Base-by-base conservation (phyloP, 2,888 invertebrate species). In the Caradrina kadenii region DNA sequence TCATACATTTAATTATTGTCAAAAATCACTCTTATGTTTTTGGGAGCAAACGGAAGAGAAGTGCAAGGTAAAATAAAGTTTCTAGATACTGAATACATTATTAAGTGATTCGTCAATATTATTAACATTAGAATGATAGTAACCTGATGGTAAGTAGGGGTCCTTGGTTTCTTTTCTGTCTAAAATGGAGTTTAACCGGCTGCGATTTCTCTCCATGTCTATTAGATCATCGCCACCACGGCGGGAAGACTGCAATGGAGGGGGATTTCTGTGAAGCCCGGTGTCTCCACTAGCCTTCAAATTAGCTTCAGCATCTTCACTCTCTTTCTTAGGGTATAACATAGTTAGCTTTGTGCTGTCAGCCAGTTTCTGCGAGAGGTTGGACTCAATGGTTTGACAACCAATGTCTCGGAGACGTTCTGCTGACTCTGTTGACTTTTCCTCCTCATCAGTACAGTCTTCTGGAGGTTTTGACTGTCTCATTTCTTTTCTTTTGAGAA, bases 101-200 rank as follows among this genome's bases (percentile, higher is more conserved):
- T 8, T 42, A 13, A 42, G 3, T 42, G 13, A 15, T 15, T 42
- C 13, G 3, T 42, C 42, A 42, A 42, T 42, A 15, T 11, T 15
- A 42, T 42, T 42, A 15, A 17, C 45, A 45, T 45, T 45, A 45
- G 45, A 63, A 42, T 42, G 26, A 63, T 45, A 67, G 49, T 67
- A 83, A 94, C 94, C 93, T 86, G 94, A 88, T 67, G 96, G 96
- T 72, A 96, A 86, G 80, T 95, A 94, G 55, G 96, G 95, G 75
- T 96, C 95, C 75, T 91, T 91, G 50, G 84, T 91, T 63, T 93
- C 93, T 83, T 94, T 94, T 60, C 92, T 91, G 76, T 95, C 95
- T 66, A 95, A 86, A 66, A 95, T 95, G 52, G 94, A 85, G 80
- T 94, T 95, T 54, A 95, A 84, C 22, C 93, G 86, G 73, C 91